Evolutionary conservation across 2,113 vertebrate genomes (phyloP).

Genomic region (Mormyrus iriodes): DNA sequence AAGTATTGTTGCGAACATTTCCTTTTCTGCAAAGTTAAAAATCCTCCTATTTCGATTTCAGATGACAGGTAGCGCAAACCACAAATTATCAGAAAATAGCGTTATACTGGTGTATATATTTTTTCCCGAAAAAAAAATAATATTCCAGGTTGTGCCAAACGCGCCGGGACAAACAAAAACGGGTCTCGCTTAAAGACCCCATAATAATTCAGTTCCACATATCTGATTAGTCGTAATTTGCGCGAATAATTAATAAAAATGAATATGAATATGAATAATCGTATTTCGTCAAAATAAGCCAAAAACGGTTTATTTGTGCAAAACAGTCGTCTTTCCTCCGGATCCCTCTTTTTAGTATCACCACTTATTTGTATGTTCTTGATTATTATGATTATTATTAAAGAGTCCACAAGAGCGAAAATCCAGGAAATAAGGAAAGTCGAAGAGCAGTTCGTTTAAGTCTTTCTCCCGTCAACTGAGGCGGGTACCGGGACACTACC

Average conservation of each 20-base stretch:
- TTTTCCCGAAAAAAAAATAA: constrained; percentile 33
- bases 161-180: constrained; percentile 36
- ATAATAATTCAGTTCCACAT: constrained; percentile 46
- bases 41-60: constrained; percentile 18
- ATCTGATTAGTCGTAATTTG: constrained; percentile 18
- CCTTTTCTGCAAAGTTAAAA: constrained; percentile 36
- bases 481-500: constrained; percentile 39
- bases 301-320: neutral
- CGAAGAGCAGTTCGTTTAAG: constrained; percentile 32
- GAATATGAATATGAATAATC: too few relatives aligned
- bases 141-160: constrained; percentile 53
- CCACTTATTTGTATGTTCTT: neutral
- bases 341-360: neutral
- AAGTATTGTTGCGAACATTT: constrained; percentile 46
- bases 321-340: neutral
- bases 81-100: constrained; percentile 7
- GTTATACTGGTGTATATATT: constrained; percentile 21
- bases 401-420: constrained; percentile 45
- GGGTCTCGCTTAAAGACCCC: constrained; percentile 46
- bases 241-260: constrained; percentile 19
- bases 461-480: constrained; percentile 31
- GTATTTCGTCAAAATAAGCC: neutral
- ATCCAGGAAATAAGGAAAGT: constrained; percentile 25
- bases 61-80: constrained; percentile 17
- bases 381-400: neutral